Evolutionary conservation across 2,797 vertebrate genomes (phyloP).

Genomic region (Huso huso): DNA sequence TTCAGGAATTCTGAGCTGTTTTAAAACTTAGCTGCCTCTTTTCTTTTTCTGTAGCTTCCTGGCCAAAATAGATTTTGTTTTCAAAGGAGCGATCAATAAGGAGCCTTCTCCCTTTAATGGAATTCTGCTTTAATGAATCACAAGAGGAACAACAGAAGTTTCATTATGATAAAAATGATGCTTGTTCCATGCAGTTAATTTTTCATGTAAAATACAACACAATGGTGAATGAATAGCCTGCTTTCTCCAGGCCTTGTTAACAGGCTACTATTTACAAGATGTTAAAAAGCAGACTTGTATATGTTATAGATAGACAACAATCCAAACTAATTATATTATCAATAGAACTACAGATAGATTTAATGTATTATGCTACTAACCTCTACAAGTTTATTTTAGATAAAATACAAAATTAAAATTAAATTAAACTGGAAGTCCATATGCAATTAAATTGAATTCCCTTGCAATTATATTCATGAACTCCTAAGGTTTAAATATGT

Average conservation of each 20-base stretch:
- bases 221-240: constrained; percentile 10
- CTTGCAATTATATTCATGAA: too few species aligned
- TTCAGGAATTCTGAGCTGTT: constrained; percentile 39
- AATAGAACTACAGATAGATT: too few species aligned
- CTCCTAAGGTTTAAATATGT: too few species aligned
- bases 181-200: constrained; percentile 26
- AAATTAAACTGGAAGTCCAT: too few species aligned
- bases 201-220: constrained; percentile 35
- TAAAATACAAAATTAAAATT: too few species aligned
- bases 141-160: constrained; percentile 39
- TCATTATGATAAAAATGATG: constrained; percentile 38
- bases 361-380: too few species aligned
- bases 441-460: too few species aligned
- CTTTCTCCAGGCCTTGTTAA: constrained; percentile 24
- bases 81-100: constrained; percentile 40
- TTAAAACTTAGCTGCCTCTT: constrained; percentile 33
- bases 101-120: constrained; percentile 21
- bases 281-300: constrained; percentile 26
- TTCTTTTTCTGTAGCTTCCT: constrained; percentile 36
- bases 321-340: too few species aligned
- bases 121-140: constrained; percentile 24
- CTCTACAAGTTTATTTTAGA: too few species aligned
- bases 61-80: constrained; percentile 46
- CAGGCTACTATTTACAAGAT: constrained; percentile 35
- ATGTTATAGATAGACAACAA: constrained; percentile 7